Conservation (phyloP, 2,113 vertebrate genomes). For the Phoenicopterus ruber region DNA sequence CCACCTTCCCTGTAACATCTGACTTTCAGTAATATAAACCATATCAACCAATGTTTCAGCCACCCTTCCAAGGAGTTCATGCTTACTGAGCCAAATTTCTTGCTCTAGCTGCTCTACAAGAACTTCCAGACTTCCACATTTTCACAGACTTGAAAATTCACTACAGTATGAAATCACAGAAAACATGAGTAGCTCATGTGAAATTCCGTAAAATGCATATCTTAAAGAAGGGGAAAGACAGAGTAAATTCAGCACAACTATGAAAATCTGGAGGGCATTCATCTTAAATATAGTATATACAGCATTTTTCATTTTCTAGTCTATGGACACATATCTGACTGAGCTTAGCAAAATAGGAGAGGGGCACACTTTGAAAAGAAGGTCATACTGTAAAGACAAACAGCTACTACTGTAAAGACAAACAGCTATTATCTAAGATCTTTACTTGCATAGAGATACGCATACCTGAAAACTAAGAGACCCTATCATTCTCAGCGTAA, state of each 20-base stretch:
- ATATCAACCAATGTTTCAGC: background rate
- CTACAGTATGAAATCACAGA: background rate
- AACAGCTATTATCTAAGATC: background rate
- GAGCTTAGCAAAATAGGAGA: background rate
- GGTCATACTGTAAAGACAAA: background rate
- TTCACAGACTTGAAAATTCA: background rate
- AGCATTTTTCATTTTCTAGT: background rate
- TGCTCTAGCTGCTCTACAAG: background rate
- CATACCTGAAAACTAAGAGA: background rate
- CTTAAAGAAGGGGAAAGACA: background rate
- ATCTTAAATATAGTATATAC: fast-evolving
- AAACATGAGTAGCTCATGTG: background rate
- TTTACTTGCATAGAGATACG: background rate
- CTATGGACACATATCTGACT: background rate
- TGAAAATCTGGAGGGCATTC: fast-evolving
- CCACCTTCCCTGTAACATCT: background rate
- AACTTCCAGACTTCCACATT: background rate
- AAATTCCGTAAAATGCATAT: background rate
- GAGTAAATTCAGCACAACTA: background rate
- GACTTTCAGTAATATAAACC: background rate
- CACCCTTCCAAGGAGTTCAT: background rate
- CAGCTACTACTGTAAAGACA: background rate
- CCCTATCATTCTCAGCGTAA: background rate
- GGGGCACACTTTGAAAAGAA: background rate
- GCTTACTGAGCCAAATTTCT: background rate